Evolutionary conservation across 2,888 invertebrate species (phyloP).

Genomic region (Dinocampus coccinellae): DNA sequence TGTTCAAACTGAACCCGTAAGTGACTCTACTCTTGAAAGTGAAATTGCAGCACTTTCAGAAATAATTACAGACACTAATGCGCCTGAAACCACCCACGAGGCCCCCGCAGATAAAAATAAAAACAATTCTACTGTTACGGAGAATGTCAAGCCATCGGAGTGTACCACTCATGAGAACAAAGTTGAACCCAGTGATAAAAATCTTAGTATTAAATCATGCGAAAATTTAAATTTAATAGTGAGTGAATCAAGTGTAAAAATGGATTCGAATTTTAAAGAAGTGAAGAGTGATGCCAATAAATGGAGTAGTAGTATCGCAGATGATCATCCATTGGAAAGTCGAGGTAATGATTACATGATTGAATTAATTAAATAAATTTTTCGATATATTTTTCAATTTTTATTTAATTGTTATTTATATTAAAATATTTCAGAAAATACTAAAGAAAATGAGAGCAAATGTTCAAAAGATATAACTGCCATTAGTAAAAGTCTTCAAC

Average conservation of each 20-base stretch:
- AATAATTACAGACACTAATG: constrained; percentile 60
- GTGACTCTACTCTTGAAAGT: constrained; percentile 62
- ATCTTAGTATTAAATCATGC: neutral
- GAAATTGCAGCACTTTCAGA: constrained; percentile 64
- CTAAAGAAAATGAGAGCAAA: neutral
- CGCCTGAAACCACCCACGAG: constrained; percentile 38
- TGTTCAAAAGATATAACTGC: constrained; percentile 32
- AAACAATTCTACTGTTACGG: neutral
- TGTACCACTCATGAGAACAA: neutral
- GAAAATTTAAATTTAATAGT: neutral
- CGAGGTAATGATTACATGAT: neutral
- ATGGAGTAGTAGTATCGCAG: neutral
- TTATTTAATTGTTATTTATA: neutral
- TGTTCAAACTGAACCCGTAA: constrained; percentile 52
- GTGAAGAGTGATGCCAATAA: neutral
- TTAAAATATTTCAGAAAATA: constrained; percentile 41
- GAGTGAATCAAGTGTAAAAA: neutral
- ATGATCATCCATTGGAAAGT: neutral
- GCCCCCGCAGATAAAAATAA: constrained; percentile 39
- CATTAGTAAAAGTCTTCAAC: constrained; percentile 54
- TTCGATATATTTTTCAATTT: neutral
- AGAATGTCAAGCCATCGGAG: neutral
- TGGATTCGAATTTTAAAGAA: neutral
- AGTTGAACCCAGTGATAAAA: neutral
- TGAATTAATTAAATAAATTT: neutral